Percentiles rank a stretch among this genome's conserved stretches.
Conservation (phyloP, 2,797 vertebrate species). For the Benthosema pterotum region DNA sequence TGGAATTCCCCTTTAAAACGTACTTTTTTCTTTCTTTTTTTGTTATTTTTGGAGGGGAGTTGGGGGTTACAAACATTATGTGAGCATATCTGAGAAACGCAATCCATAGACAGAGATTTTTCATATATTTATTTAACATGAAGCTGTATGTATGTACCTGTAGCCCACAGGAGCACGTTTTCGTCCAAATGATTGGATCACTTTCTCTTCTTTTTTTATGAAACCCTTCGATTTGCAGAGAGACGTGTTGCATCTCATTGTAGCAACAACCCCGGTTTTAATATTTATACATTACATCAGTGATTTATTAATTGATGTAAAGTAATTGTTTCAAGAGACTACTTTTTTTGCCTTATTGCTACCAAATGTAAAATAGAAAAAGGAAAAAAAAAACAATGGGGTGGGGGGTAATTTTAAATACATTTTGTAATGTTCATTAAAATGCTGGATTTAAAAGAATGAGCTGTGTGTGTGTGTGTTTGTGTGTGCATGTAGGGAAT, state of each 20-base stretch:
- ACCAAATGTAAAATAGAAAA: conserved; percentile 75
- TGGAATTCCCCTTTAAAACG: no score
- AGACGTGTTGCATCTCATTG: conserved; percentile 64
- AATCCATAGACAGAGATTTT: no score
- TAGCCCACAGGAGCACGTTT: no score
- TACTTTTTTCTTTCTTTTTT: no score
- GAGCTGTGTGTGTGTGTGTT: no score
- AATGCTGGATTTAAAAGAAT: conserved; percentile 80
- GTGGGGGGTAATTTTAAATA: conserved; percentile 66
- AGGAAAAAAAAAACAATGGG: conserved; percentile 51
- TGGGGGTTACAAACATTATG: no score
- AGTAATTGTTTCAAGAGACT: conserved; percentile 69
- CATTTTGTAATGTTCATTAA: conserved; percentile 83
- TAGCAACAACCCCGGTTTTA: conserved; percentile 73
- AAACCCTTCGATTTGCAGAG: conserved; percentile 19
- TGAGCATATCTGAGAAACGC: no score
- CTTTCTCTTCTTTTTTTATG: no score
- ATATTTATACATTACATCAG: conserved; percentile 76
- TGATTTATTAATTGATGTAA: conserved; percentile 75
- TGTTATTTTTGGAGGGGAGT: no score
- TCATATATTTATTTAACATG: no score
- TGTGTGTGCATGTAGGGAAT: background rate
- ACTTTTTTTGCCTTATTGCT: conserved; percentile 80
- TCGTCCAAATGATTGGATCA: no score
- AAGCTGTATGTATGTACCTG: no score